Percentiles rank a stretch among this genome's conserved stretches.
Conservation (phyloP, 1,140 invertebrate species). For the Branchinecta lindahli region DNA sequence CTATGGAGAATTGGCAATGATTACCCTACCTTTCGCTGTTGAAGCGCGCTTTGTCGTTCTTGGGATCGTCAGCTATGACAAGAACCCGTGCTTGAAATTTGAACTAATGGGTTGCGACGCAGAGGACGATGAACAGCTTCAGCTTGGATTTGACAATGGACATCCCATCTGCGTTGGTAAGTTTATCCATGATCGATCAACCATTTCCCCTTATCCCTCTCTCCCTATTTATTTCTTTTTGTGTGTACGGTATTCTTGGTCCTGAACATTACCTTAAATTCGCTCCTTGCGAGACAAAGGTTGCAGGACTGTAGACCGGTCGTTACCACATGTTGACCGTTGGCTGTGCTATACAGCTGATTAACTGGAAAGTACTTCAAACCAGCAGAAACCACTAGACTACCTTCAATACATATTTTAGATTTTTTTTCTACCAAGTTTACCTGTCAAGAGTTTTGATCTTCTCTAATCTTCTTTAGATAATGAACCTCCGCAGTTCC, state of each 20-base stretch:
- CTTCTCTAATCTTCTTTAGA: slow-evolving; percentile 37
- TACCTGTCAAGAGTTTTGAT: no score
- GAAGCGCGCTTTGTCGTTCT: slow-evolving; percentile 83
- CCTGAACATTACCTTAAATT: no score
- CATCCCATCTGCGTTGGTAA: slow-evolving; percentile 77
- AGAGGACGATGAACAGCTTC: slow-evolving; percentile 46
- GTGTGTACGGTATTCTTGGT: neutral
- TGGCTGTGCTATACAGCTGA: no score
- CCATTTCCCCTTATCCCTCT: slow-evolving; percentile 3
- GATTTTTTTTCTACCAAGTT: no score
- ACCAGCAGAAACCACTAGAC: no score
- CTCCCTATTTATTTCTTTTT: slow-evolving; percentile 17
- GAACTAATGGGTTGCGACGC: slow-evolving; percentile 86
- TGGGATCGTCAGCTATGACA: slow-evolving; percentile 84
- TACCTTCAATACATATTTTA: no score
- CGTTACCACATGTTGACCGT: no score
- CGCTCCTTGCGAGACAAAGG: no score
- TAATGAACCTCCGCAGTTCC: slow-evolving; percentile 87
- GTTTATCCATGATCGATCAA: slow-evolving; percentile 23
- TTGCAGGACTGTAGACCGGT: no score
- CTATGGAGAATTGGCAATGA: slow-evolving; percentile 87
- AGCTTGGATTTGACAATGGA: slow-evolving; percentile 82
- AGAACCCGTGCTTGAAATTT: slow-evolving; percentile 89
- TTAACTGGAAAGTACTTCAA: no score
- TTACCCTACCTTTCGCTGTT: slow-evolving; percentile 79